These are phyloP conservation scores for Blera fallax DNA, from an alignment of 2,888 invertebrate species.

Conservation along the genomic window DNA sequence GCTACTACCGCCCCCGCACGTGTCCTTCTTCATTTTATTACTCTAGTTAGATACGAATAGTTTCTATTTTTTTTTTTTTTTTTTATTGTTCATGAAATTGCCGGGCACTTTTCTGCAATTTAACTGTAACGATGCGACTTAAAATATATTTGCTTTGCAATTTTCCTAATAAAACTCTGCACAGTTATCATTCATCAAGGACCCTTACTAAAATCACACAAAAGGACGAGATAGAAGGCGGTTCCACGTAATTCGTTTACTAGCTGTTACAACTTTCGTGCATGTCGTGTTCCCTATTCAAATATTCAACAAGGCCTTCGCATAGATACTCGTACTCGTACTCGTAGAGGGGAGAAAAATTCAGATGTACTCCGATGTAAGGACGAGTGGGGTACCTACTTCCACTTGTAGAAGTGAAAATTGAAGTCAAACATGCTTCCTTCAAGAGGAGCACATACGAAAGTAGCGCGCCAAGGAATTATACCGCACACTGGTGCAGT, in stretches of 20 bases:
- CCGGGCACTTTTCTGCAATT: not conserved
- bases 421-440: conserved; percentile 56
- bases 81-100: not conserved
- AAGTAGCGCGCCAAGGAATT: not conserved
- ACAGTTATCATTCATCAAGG: conserved; percentile 13
- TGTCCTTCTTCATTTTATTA: not conserved
- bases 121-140: not conserved
- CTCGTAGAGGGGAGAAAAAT: not conserved
- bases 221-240: not conserved
- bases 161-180: not conserved
- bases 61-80: not conserved
- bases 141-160: conserved; percentile 20
- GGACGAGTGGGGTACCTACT: not conserved
- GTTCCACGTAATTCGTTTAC: conserved; percentile 46
- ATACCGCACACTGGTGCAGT: conserved; percentile 3
- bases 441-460: conserved; percentile 3
- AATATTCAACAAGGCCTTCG: conserved; percentile 48
- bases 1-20: not conserved
- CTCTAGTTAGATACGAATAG: not conserved
- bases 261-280: conserved; percentile 38
- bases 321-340: no score
- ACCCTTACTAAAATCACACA: conserved; percentile 7
- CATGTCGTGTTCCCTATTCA: conserved; percentile 34
- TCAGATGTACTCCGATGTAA: not conserved
- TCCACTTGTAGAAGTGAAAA: conserved; percentile 37